These are phyloP conservation scores for Mythimna impura DNA, from an alignment of 2,888 invertebrate genomes.

Conservation along the genomic window DNA sequence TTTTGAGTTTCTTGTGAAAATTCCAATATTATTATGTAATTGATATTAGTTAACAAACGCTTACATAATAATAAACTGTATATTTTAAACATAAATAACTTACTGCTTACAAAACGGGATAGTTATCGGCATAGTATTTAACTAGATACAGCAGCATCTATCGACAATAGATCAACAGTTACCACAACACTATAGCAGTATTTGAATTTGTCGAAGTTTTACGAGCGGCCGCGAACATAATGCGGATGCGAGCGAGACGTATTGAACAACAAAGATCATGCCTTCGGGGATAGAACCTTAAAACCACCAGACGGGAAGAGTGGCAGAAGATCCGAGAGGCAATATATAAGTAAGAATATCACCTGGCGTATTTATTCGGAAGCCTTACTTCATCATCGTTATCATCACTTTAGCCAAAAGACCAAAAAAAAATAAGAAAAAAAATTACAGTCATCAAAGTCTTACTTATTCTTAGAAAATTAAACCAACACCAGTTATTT, in stretches of 20 bases:
- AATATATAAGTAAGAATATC: too few species aligned
- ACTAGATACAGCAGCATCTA: neutral
- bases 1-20: neutral
- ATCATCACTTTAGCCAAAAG: too few species aligned
- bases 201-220: constrained; percentile 69
- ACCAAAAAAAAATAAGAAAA: too few species aligned
- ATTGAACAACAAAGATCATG: constrained; percentile 70
- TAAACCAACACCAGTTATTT: too few species aligned
- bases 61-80: too few species aligned
- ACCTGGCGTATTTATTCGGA: too few species aligned
- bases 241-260: constrained; percentile 63
- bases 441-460: too few species aligned
- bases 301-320: neutral
- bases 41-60: too few species aligned
- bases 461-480: too few species aligned
- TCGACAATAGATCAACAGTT: constrained; percentile 9
- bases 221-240: constrained; percentile 62
- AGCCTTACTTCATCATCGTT: too few species aligned
- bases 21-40: neutral
- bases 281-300: constrained; percentile 64
- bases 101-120: too few species aligned
- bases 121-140: neutral
- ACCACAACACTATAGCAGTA: constrained; percentile 49
- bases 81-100: too few species aligned
- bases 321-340: constrained; percentile 28